These are phyloP conservation scores for Bos javanicus DNA, from an alignment of 2,113 vertebrate species.

Conservation along the genomic window DNA sequence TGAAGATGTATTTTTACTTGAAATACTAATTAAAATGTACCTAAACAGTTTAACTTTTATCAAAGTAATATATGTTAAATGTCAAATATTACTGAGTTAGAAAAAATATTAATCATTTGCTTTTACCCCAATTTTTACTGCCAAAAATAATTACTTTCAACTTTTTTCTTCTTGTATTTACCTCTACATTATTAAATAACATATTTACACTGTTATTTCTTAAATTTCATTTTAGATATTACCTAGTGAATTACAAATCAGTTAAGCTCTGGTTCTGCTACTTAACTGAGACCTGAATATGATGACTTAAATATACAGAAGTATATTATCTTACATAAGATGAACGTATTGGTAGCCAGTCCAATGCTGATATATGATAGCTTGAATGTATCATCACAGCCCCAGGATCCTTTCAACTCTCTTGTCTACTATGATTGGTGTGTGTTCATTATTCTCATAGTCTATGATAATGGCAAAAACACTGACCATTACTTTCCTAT, in stretches of 20 bases:
- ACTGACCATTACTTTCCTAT: background rate
- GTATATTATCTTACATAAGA: background rate
- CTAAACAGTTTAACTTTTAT: slow-evolving; percentile 4
- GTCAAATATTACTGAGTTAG: background rate
- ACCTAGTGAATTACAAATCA: background rate
- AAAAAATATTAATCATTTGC: slow-evolving; percentile 5
- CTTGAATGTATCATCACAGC: background rate
- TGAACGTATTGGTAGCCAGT: background rate
- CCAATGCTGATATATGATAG: background rate
- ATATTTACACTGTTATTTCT: background rate
- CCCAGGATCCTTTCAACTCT: background rate
- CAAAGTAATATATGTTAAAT: background rate
- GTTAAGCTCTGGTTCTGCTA: background rate
- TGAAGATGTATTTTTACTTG: background rate
- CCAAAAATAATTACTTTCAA: background rate
- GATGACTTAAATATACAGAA: background rate
- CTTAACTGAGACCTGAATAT: background rate
- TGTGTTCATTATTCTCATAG: background rate
- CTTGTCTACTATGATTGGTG: background rate
- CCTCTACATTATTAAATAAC: background rate
- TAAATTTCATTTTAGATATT: slow-evolving; percentile 38
- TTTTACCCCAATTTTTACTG: background rate
- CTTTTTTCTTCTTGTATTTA: background rate
- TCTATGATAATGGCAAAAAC: background rate
- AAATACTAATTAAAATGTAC: background rate